Percentiles rank a stretch among this genome's conserved stretches.
Evolutionary conservation across 2,797 vertebrate genomes (phyloP).

Genomic region (Manis pentadactyla): DNA sequence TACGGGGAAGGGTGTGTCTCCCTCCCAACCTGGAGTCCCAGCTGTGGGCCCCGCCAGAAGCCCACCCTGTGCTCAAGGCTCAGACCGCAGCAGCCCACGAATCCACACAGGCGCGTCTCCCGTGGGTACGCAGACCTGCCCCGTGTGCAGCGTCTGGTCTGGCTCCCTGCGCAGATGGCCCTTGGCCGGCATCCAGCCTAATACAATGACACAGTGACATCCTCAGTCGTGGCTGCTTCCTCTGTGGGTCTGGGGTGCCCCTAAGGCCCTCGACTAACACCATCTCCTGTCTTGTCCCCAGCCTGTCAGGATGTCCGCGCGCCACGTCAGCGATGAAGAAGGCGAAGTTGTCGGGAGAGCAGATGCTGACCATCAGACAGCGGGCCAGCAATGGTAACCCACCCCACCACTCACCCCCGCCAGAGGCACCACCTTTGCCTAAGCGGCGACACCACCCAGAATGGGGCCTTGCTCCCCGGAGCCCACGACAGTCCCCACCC

Average conservation of each 20-base stretch:
- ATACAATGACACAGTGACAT: accelerated
- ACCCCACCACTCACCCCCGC: neutral
- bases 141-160: no score
- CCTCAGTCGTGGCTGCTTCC: accelerated
- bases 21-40: accelerated
- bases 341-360: slow-evolving; percentile 97
- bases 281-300: slow-evolving; percentile 81
- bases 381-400: slow-evolving; percentile 94
- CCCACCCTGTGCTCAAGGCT: no score
- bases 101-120: accelerated
- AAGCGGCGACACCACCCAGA: no score
- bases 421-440: no score
- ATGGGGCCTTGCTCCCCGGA: neutral
- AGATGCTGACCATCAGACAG: slow-evolving; percentile 99
- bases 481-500: no score
- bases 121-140: neutral
- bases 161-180: no score
- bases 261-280: slow-evolving; percentile 73
- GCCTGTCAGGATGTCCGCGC: slow-evolving; percentile 98
- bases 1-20: accelerated
- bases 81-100: accelerated
- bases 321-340: slow-evolving; percentile 99
- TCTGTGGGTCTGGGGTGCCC: neutral
- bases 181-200: neutral
- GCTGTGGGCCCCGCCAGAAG: no score